Evolutionary conservation across 2,113 vertebrate species (phyloP).

Genomic region (Myanophis thanlyinensis): DNA sequence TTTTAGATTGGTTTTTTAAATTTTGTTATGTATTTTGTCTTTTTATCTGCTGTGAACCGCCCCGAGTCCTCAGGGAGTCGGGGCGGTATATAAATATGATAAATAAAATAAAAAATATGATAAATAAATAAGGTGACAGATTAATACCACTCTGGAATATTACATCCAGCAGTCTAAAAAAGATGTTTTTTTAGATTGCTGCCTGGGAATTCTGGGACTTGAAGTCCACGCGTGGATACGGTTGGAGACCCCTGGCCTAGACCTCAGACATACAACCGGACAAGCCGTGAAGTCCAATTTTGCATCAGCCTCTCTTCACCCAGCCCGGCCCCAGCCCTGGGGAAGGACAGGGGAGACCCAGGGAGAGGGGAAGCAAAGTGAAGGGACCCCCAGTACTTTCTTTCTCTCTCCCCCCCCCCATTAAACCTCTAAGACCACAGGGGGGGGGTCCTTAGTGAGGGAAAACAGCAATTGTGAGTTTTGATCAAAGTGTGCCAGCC

Average conservation of each 20-base stretch:
- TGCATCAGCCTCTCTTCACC: background rate
- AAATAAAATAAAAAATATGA: no score
- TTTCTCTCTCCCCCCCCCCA: background rate
- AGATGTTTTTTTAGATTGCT: no score
- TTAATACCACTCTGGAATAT: background rate
- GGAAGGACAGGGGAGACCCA: background rate
- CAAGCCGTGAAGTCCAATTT: background rate
- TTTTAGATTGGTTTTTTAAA: no score
- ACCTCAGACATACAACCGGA: background rate
- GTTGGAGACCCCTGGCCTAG: background rate
- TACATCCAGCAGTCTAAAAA: no score
- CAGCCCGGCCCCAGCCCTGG: background rate
- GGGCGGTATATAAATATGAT: no score
- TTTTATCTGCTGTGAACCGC: no score
- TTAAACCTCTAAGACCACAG: background rate
- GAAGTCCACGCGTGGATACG: background rate
- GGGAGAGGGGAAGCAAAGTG: background rate
- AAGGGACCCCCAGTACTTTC: background rate
- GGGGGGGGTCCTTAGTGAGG: fast-evolving
- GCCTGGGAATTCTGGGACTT: background rate
- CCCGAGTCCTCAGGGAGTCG: no score
- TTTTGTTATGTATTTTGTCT: no score
- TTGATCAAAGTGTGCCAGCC: background rate
- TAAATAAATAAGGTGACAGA: no score
- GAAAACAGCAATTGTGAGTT: background rate